Evolutionary conservation across 2,797 vertebrate species (phyloP), one percentile per base, ranked within the genome.

Genomic region (Neoniphon sammara): DNA sequence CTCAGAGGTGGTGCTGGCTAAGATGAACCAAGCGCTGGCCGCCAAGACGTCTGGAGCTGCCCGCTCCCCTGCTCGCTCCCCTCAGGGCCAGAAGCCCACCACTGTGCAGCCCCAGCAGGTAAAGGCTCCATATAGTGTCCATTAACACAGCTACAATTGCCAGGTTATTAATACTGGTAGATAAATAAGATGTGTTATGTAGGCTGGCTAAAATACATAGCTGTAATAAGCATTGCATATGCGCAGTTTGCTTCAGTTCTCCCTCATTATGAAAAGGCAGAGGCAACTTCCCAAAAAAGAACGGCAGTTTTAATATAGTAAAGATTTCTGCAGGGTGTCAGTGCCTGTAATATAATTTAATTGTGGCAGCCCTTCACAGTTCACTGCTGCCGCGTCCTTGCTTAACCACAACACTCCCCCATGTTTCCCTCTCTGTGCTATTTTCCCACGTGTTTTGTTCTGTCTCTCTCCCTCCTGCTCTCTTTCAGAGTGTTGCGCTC

Each of bases 81-180:
- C 96, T 86, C 97, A 97, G 95, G 94, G 90, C 85, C 88, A 89
- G 76, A 91, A 77, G 73, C 94, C 94, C 68, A 93, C 95, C 63
- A 95, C 96, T 31, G 94, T 93, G 85, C 96, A 97, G 90, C 96
- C 96, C 84, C 96, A 96, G 74, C 97, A 98, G 96, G 97, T 98
- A 94, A 52, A 55, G 14, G 21, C 14, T 9, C 30, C 57, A 34
- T 34, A 7, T n/a, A 27, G 11, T 36, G 1, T 44, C 50, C n/a
- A 25, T 3, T 39, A n/a, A 7, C 47, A 55, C 8, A 55, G 25
- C 1, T 1, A 55, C 2, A 21, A 10, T 27, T 34, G 14, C 1
- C 23, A 20, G 2, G 18, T 18, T 21, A 54, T 69, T 62, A 27
- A 25, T 54, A 25, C 20, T 2, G 11, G 23, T 54, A 54, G 12